phyloP scores from a whole-genome alignment of 2,888 invertebrate species.

The Acholoe squamosa region DNA sequence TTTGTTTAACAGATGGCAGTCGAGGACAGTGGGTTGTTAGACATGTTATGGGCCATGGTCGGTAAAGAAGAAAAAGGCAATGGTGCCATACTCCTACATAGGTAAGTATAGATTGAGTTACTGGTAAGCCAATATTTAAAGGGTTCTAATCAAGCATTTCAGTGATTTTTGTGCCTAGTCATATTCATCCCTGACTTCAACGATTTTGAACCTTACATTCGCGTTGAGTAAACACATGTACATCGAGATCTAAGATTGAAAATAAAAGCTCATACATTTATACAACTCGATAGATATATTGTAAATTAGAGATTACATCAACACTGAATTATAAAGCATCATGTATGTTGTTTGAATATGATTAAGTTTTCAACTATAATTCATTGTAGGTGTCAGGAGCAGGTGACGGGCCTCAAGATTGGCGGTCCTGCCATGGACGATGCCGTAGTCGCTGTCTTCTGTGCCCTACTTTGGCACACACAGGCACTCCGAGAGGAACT shows the following conservation, averaged over 20 bases:
- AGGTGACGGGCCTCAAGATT: conserved; percentile 62
- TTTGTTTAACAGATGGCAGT: conserved; percentile 15
- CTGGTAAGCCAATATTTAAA: too few relatives aligned
- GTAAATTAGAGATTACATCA: too few relatives aligned
- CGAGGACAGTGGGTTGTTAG: neutral
- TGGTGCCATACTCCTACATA: neutral
- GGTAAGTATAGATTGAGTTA: neutral
- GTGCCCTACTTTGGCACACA: conserved; percentile 82
- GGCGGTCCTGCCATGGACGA: conserved; percentile 77
- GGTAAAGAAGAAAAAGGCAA: conserved; percentile 4
- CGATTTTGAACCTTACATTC: too few relatives aligned
- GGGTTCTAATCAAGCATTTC: too few relatives aligned
- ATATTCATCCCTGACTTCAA: too few relatives aligned
- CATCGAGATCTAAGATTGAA: too few relatives aligned
- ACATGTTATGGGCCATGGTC: conserved; percentile 34
- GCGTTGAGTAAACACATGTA: too few relatives aligned
- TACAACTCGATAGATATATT: too few relatives aligned
- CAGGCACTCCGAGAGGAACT: conserved; percentile 81
- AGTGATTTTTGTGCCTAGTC: too few relatives aligned
- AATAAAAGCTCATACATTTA: too few relatives aligned
- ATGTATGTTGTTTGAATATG: too few relatives aligned
- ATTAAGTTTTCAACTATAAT: neutral
- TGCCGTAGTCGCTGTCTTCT: conserved; percentile 79
- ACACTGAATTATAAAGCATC: too few relatives aligned
- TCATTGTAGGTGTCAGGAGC: conserved; percentile 62